Conservation (phyloP, 1,140 invertebrate genomes). For the Micrasema longulum region DNA sequence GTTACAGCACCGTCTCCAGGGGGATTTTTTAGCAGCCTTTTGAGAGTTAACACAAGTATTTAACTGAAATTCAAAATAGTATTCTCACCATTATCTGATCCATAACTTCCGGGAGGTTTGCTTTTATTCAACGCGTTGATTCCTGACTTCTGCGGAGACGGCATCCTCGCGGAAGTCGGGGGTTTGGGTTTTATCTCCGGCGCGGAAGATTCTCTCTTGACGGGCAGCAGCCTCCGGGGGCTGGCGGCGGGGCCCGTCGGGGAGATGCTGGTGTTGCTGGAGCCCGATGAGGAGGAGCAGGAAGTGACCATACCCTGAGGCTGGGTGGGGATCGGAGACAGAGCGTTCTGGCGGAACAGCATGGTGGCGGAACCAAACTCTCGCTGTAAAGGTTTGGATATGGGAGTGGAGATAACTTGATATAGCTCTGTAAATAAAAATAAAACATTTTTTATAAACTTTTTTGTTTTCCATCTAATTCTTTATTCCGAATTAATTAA, state of each 20-base stretch:
- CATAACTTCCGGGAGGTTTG: slow-evolving; percentile 20
- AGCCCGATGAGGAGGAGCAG: slow-evolving; percentile 16
- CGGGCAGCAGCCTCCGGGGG: slow-evolving; percentile 34
- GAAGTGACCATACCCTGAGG: slow-evolving; percentile 38
- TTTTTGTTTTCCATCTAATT: no score
- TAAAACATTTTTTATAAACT: no score
- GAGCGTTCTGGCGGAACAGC: slow-evolving; percentile 44
- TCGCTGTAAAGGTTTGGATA: slow-evolving; percentile 27
- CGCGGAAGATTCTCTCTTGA: slow-evolving; percentile 50
- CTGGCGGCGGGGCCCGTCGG: no score
- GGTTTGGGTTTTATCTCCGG: slow-evolving; percentile 46
- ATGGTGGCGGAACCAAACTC: slow-evolving; percentile 26
- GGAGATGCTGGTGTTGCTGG: slow-evolving; percentile 17
- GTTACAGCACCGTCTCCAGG: no score
- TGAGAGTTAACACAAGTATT: no score
- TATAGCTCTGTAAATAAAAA: slow-evolving; percentile 41
- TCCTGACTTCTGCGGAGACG: slow-evolving; percentile 24
- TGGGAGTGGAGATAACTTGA: slow-evolving; percentile 48
- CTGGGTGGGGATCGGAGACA: slow-evolving; percentile 48
- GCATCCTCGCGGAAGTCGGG: slow-evolving; percentile 3
- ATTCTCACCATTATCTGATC: slow-evolving; percentile 44
- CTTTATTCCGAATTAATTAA: no score
- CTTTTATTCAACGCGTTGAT: slow-evolving; percentile 2
- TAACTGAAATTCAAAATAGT: no score
- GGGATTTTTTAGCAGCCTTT: no score